Base-by-base conservation (phyloP, 2,888 invertebrate species). In the Pecten maximus region DNA sequence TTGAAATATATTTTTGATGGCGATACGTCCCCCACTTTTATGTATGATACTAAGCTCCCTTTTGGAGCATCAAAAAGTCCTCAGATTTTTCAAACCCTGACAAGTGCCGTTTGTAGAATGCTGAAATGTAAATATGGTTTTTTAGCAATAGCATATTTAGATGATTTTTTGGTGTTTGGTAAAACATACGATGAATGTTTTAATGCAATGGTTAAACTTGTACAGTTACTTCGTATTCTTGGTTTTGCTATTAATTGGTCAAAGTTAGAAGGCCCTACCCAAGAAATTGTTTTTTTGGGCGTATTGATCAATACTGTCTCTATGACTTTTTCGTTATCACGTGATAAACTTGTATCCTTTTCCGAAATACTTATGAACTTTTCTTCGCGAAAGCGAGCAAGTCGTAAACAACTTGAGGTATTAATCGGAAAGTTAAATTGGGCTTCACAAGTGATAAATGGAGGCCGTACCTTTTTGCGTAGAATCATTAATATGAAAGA, bases 21-120 rank as follows among this genome's bases (percentile, higher is more conserved):
- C 2, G 50, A 50, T 19, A 50, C 50, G 19, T 50, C 50, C 16
- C 50, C 19, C 12, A 44, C 44, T 8, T 90, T 48, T 23, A 87
- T 90, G 90, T 90, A 89, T 89, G 91, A 91, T 88, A 88, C 87
- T 35, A 91, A 89, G 39, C 86, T 91, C 0, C 89, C 91, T 87
- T 91, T 91, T 88, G 91, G 91, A 74, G 89, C 88, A 10, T 28
- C 60, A 12, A 87, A 89, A 86, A 54, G 87, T 15, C 91, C 91
- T 39, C 88, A 88, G 60, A 89, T 89, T 74, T 91, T 91, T 89
- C 91, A 91, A 35, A 60, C 40, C 35, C 28, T 91, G 15, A 86
- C 89, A 35, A 88, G 91, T 50, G 87, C 88, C 40, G 91, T 91
- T 88, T 89, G 89, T 89, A 89, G 89, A 87, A 91, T 91, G 48